phyloP scores from a whole-genome alignment of 2,888 invertebrate genomes.

The Xanthia togata region DNA sequence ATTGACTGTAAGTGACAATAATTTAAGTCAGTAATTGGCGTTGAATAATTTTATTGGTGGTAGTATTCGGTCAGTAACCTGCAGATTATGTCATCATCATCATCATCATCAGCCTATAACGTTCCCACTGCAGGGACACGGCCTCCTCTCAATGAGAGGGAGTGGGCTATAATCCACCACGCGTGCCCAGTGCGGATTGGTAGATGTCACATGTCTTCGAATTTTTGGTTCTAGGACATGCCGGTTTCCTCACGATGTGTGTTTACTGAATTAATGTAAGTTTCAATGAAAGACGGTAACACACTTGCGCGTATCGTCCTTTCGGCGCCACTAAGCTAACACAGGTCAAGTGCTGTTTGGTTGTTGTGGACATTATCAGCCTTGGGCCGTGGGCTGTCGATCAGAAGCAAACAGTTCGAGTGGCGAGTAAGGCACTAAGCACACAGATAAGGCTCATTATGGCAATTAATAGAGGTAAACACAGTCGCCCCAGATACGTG shows the following conservation, averaged over 20 bases:
- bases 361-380: conserved; percentile 71
- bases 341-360: conserved; percentile 53
- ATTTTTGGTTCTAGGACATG: too few relatives aligned
- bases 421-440: conserved; percentile 75
- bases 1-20: conserved; percentile 55
- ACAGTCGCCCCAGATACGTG: conserved; percentile 82
- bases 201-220: too few relatives aligned
- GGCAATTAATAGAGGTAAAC: conserved; percentile 87
- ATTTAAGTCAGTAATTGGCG: conserved; percentile 46
- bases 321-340: conserved; percentile 65
- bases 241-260: too few relatives aligned
- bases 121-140: too few relatives aligned
- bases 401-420: conserved; percentile 81
- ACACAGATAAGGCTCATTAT: conserved; percentile 87
- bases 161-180: too few relatives aligned
- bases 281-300: conserved; percentile 42
- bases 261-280: conserved; percentile 49
- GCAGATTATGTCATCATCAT: too few relatives aligned
- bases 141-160: too few relatives aligned
- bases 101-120: too few relatives aligned
- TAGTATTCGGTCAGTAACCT: conserved; percentile 60
- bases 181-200: too few relatives aligned
- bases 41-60: conserved; percentile 48
- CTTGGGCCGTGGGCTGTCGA: conserved; percentile 78
- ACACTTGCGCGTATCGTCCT: conserved; percentile 50